Base-by-base conservation (phyloP, 2,113 vertebrate species). In the Crotalus tigris region DNA sequence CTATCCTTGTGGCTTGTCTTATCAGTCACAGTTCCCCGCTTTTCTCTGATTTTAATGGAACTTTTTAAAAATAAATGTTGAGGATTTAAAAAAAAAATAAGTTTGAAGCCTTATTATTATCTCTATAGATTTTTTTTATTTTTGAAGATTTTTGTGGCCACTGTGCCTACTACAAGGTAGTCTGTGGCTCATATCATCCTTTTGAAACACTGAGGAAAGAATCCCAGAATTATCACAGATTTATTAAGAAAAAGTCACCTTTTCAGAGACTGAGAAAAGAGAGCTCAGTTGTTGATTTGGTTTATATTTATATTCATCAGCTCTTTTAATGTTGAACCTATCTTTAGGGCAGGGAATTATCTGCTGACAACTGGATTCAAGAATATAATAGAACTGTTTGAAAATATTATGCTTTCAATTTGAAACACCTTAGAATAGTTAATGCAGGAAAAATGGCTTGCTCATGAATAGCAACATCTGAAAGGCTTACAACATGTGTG, bases 301-400 rank as follows among this genome's bases (percentile, higher is more conserved):
- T 92, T 93, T 91, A n/a, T 86, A n/a, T 92, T 93, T 91, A 29
- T 81, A 53, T 87, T 87, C 61, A 59, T 10, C 93, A 89, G 17
- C 7, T 44, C 10, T 54, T 39, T 75, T 92, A 93, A 91, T 0
- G 0, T 88, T 94, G 64, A 55, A 90, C 93, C 88, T 93, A 93
- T 90, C 93, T 91, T 85, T 95, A 89, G 3, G 29, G 91, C 1
- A 89, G 91, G 92, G 92, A 91, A 88, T 86, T 92, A 55, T 94
- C 46, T 69, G 55, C n/a, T 89, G 49, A 49, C 1, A 64, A 92
- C 93, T 88, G 94, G 75, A 93, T 85, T 64, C 19, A 90, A 59
- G 39, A 44, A 19, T 81, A 92, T 11, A 92, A n/a, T 92, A 24
- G 94, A 87, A 46, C 53, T 93, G 5, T 94, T 95, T 95, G 93